phyloP scores from a whole-genome alignment of 2,797 vertebrate genomes.

The Cryptoblepharus egeriae region DNA sequence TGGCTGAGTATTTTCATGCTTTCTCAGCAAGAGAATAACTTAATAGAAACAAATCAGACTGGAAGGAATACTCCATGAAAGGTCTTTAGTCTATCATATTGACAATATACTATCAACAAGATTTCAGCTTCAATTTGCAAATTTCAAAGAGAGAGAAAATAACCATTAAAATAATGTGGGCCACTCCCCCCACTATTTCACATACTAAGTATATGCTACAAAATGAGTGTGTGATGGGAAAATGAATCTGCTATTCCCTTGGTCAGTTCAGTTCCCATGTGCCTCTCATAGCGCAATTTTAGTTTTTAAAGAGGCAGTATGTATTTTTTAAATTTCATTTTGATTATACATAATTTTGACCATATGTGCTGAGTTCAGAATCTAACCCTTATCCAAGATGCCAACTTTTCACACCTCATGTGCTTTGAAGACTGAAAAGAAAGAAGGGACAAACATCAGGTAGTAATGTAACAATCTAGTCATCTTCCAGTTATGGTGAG shows the following conservation, averaged over 20 bases:
- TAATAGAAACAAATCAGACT: constrained; percentile 78
- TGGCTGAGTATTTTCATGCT: constrained; percentile 76
- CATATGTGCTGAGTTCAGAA: too few species aligned
- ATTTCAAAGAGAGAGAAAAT: constrained; percentile 6
- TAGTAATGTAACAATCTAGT: neutral
- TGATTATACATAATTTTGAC: too few species aligned
- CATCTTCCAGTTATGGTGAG: neutral
- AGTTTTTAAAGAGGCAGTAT: too few species aligned
- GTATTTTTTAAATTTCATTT: too few species aligned
- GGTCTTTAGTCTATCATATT: constrained; percentile 48
- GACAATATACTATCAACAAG: constrained; percentile 8
- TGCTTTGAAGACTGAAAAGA: neutral
- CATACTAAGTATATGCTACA: too few species aligned
- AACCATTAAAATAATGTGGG: too few species aligned
- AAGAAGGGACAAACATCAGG: neutral
- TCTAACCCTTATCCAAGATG: too few species aligned
- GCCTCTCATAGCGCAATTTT: too few species aligned
- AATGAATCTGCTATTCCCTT: too few species aligned
- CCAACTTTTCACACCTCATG: neutral
- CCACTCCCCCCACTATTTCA: too few species aligned
- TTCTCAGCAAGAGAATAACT: constrained; percentile 70
- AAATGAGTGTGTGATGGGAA: too few species aligned
- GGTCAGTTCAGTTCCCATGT: too few species aligned
- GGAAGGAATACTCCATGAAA: constrained; percentile 59
- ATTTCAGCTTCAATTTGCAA: constrained; percentile 33